Evolutionary conservation across 2,888 invertebrate species (phyloP).

Genomic region (Drosophila lacicola): DNA sequence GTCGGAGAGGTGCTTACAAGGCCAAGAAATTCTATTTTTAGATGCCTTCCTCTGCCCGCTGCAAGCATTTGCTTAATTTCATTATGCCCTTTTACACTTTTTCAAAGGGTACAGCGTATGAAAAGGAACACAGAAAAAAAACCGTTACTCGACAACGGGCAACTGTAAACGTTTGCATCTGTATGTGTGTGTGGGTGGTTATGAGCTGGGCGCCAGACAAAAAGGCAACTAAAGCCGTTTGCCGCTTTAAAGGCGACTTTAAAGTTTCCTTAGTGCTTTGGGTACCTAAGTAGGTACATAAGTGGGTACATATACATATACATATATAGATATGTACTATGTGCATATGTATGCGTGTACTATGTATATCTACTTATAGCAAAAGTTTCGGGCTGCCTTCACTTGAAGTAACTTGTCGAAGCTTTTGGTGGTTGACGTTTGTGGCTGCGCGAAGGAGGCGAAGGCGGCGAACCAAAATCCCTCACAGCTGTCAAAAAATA

Average conservation of each 20-base stretch:
- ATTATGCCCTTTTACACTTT: neutral
- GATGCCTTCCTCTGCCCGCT: neutral
- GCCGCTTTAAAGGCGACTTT: conserved; percentile 58
- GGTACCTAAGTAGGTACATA: conserved; percentile 19
- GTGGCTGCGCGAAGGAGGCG: neutral
- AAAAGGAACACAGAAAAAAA: conserved; percentile 32
- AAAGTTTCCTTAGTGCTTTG: conserved; percentile 42
- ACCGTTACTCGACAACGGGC: conserved; percentile 31
- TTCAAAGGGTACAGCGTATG: conserved; percentile 19
- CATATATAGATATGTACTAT: conserved; percentile 1
- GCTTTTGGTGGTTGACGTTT: conserved; percentile 36
- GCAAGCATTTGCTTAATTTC: neutral
- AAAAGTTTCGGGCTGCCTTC: conserved; percentile 48
- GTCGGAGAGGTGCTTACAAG: no score
- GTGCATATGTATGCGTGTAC: conserved; percentile 5
- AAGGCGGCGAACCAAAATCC: conserved; percentile 5
- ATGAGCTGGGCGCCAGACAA: conserved; percentile 8
- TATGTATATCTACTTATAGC: conserved; percentile 36
- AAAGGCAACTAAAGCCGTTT: conserved; percentile 12
- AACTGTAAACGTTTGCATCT: conserved; percentile 21
- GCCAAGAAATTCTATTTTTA: neutral
- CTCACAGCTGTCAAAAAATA: conserved; percentile 36
- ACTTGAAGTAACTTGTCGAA: conserved; percentile 60
- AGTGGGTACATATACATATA: neutral
- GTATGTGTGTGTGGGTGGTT: conserved; percentile 8